A percentile compares a stretch with the other conserved stretches of the same genome.
phyloP scores from a whole-genome alignment of 2,113 vertebrate genomes.

The Microcebus griseorufus region DNA sequence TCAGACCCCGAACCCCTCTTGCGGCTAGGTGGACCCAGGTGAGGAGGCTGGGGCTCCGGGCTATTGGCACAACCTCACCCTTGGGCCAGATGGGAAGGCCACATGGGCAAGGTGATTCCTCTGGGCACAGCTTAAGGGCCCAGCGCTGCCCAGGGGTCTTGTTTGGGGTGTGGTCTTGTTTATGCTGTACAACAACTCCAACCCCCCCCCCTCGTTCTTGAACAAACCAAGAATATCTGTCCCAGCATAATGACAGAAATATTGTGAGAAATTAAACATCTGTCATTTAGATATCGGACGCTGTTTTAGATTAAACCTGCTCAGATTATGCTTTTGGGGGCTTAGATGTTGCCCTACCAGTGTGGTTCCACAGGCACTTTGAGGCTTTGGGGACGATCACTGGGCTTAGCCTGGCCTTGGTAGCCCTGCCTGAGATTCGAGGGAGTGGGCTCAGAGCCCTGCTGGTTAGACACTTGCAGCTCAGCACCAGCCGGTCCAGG shows the following conservation, averaged over 20 bases:
- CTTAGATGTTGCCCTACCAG: background rate
- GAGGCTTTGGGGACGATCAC: background rate
- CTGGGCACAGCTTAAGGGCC: background rate
- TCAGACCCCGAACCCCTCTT: background rate
- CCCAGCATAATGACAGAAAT: background rate
- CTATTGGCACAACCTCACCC: background rate
- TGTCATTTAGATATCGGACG: background rate
- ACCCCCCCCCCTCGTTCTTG: background rate
- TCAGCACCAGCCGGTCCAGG: background rate
- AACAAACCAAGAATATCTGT: background rate
- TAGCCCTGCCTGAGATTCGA: background rate
- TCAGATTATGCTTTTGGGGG: background rate
- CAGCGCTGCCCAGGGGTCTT: background rate
- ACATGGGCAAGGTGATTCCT: background rate
- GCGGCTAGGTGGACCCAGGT: background rate
- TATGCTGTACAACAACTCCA: background rate
- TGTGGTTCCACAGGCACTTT: accelerated
- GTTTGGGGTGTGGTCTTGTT: background rate
- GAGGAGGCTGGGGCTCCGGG: background rate
- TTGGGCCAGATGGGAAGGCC: background rate
- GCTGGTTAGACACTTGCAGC: background rate
- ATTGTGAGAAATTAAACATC: background rate
- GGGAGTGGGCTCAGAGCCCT: background rate
- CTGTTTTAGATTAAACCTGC: background rate
- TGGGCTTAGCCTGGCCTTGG: background rate